phyloP scores from a whole-genome alignment of 2,797 vertebrate species.

The Paedocypris micromegethes region DNA sequence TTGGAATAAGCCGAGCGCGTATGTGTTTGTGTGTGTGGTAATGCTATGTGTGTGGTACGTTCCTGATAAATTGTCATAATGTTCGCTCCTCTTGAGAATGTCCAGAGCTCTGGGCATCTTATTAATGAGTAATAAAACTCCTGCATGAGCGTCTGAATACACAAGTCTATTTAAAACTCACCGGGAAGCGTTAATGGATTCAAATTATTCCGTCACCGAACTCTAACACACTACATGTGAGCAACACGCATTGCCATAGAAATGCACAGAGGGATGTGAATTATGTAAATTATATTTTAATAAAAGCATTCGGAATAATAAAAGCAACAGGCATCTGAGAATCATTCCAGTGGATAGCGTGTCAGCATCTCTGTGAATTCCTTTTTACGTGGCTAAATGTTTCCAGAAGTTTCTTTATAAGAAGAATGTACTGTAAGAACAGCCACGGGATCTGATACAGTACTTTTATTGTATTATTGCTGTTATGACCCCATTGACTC shows the following conservation, averaged over 20 bases:
- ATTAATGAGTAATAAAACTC: conserved; percentile 51
- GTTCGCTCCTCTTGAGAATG: conserved; percentile 39
- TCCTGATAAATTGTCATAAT: conserved; percentile 27
- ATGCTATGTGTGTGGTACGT: conserved; percentile 17
- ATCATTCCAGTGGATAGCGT: conserved; percentile 38
- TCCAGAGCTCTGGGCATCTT: conserved; percentile 39
- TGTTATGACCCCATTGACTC: too few species aligned
- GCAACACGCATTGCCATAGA: conserved; percentile 36
- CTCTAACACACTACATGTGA: conserved; percentile 36
- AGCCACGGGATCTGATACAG: too few species aligned
- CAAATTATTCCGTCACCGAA: conserved; percentile 39
- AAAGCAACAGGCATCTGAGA: conserved; percentile 34
- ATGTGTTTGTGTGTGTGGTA: not conserved
- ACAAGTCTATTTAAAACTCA: conserved; percentile 40
- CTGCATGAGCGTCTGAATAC: conserved; percentile 31
- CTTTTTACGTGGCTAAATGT: conserved; percentile 27
- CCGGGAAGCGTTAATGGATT: conserved; percentile 36
- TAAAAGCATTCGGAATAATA: conserved; percentile 9
- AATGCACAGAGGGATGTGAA: conserved; percentile 27
- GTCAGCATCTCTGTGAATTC: conserved; percentile 34
- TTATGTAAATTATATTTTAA: conserved; percentile 29
- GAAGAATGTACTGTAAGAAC: too few species aligned
- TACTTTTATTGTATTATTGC: too few species aligned
- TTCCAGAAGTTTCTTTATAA: conserved; percentile 35
- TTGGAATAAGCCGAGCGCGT: not conserved